Base-by-base conservation (phyloP, 2,888 invertebrate species). In the Isotomurus palustris region DNA sequence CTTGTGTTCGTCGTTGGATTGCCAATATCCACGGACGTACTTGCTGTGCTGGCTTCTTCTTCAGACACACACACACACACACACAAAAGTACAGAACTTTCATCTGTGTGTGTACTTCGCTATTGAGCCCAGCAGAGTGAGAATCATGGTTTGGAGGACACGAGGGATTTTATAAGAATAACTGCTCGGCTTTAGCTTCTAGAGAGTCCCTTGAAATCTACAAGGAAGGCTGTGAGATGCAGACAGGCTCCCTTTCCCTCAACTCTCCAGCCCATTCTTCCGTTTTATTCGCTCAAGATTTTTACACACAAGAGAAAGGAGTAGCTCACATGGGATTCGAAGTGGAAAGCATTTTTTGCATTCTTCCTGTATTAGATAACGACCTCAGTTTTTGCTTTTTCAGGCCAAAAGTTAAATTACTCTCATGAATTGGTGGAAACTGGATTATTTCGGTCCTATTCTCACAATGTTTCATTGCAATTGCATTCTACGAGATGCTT, bases 81-180 rank as follows among this genome's bases (percentile, higher is more conserved):
- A 32, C 32, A 32, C 14, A 32, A 32, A 10, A 10, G 32, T 32
- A 32, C 14, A 32, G 32, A 32, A 32, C 32, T n/a, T n/a, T n/a
- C n/a, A n/a, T n/a, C n/a, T n/a, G n/a, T n/a, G n/a, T n/a, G n/a
- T n/a, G n/a, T n/a, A n/a, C n/a, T n/a, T n/a, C n/a, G n/a, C n/a
- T n/a, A n/a, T n/a, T n/a, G n/a, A 24, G 22, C 3, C 4, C 6
- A 45, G 25, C 45, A 25, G 28, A 45, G 28, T 45, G 29, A 28
- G 49, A 49, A 49, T 49, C 49, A 49, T 49, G 49, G 49, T 35
- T 35, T 35, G 49, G 49, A 35, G 49, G 49, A 49, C 49, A 49
- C 49, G 35, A 35, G 49, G 49, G 49, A 49, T 49, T 49, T 49
- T 35, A 49, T 49, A 49, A 49, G 49, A 49, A 49, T 49, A 49